These are phyloP conservation scores for Campylomormyrus tamandua DNA, from an alignment of 2,113 vertebrate species.

Conservation along the genomic window DNA sequence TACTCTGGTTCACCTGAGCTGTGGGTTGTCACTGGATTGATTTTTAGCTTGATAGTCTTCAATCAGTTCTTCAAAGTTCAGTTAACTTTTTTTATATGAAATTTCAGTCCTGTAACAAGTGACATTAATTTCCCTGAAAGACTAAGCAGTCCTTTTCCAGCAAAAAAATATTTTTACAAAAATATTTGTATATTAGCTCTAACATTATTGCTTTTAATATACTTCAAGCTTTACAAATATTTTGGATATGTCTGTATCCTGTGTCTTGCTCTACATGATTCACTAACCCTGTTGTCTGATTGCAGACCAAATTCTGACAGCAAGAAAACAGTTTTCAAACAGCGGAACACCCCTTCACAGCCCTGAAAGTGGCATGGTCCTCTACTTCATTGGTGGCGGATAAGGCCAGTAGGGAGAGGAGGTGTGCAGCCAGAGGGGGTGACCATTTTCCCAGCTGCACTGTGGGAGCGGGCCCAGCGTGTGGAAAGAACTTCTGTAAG, in stretches of 20 bases:
- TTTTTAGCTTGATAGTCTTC: not conserved
- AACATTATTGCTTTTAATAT: not conserved
- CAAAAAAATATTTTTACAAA: not conserved
- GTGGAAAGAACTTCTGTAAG: slow-evolving; percentile 58
- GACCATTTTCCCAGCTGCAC: slow-evolving; percentile 59
- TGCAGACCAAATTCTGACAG: not conserved
- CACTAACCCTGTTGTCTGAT: not conserved
- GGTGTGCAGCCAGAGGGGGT: slow-evolving; percentile 45
- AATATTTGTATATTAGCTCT: not conserved
- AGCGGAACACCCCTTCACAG: not conserved
- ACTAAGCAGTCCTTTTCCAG: not conserved
- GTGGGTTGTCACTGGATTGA: not conserved
- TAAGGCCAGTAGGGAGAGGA: slow-evolving; percentile 50
- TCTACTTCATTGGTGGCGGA: not conserved
- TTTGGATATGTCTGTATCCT: not conserved
- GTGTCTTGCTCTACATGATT: not conserved
- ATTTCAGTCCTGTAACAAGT: not conserved
- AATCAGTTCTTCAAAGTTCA: not conserved
- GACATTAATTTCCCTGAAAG: not conserved
- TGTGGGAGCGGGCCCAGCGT: slow-evolving; percentile 47
- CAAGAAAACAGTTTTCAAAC: not conserved
- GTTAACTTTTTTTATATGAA: not conserved
- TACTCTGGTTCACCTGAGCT: not conserved
- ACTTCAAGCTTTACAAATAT: not conserved
- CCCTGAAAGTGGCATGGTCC: not conserved